A percentile compares a stretch with the other conserved stretches of the same genome.
Evolutionary conservation across 2,888 invertebrate species (phyloP).

Genomic region (Amblyjoppa fuscipennis): DNA sequence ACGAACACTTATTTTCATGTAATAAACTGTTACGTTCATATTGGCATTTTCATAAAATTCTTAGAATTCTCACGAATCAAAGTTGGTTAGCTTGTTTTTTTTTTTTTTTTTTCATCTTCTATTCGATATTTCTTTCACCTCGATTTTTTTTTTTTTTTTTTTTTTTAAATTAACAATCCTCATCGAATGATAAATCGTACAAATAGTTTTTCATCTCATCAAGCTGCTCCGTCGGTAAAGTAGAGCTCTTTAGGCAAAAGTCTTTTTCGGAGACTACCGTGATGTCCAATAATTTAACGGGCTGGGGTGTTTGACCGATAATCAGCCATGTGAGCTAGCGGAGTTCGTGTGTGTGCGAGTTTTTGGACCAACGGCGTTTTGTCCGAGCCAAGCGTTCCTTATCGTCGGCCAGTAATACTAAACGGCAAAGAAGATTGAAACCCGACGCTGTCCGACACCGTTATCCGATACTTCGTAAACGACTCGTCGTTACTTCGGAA

Average conservation of each 20-base stretch:
- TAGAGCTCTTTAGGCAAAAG: not conserved
- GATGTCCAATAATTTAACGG: not conserved
- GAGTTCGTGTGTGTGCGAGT: not conserved
- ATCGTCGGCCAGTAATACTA: constrained; percentile 14
- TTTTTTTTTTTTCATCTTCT: no score
- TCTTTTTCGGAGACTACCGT: not conserved
- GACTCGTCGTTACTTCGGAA: not conserved
- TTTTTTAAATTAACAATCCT: no score
- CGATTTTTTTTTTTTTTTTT: no score
- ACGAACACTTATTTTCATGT: not conserved
- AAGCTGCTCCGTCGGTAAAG: not conserved
- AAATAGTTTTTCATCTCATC: not conserved
- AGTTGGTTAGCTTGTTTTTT: not conserved
- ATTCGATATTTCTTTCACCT: no score
- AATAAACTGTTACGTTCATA: no score
- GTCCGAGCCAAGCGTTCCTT: not conserved
- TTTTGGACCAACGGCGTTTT: not conserved
- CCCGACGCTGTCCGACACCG: not conserved
- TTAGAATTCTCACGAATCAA: no score
- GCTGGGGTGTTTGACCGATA: not conserved
- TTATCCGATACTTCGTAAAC: not conserved
- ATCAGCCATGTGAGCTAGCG: not conserved
- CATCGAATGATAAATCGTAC: not conserved
- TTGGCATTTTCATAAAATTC: no score
- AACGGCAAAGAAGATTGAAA: not conserved